Conservation (phyloP, 2,888 invertebrate species). For the Meganola albula region DNA sequence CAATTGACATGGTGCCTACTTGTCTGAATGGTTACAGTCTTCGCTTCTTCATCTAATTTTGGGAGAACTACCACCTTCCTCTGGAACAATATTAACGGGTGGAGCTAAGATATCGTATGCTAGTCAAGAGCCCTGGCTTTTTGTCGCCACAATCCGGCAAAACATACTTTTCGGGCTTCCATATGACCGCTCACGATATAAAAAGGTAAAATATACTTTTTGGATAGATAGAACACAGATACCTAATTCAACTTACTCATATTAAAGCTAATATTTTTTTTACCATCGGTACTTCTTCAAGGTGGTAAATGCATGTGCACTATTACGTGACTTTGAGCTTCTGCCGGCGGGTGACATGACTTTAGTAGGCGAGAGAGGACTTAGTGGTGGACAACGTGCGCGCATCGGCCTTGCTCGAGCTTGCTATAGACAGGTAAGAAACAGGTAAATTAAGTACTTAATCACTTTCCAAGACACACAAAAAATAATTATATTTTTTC, state of each 20-base stretch:
- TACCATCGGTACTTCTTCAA: constrained; percentile 26
- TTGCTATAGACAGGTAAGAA: constrained; percentile 84
- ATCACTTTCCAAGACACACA: too few species aligned
- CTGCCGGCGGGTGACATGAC: constrained; percentile 85
- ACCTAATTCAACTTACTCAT: too few species aligned
- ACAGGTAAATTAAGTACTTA: too few species aligned
- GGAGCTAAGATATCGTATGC: constrained; percentile 83
- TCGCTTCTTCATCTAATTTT: constrained; percentile 82
- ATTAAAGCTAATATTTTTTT: too few species aligned
- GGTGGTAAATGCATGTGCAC: constrained; percentile 80
- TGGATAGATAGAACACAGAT: too few species aligned
- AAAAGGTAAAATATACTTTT: constrained; percentile 66
- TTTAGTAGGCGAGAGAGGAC: constrained; percentile 86
- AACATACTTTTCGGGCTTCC: constrained; percentile 88
- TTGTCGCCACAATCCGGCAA: constrained; percentile 82
- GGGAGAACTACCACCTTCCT: constrained; percentile 81
- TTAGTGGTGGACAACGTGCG: constrained; percentile 90
- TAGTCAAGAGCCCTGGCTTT: constrained; percentile 89
- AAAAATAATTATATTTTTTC: too few species aligned
- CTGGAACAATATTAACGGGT: constrained; percentile 79
- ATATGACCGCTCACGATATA: constrained; percentile 72
- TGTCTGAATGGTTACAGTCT: constrained; percentile 63
- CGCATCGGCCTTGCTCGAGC: constrained; percentile 87
- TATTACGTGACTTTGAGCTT: constrained; percentile 82
- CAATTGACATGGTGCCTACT: background rate